Evolutionary conservation across 2,797 vertebrate species (phyloP).

Genomic region (Melanotaenia maccullochi): DNA sequence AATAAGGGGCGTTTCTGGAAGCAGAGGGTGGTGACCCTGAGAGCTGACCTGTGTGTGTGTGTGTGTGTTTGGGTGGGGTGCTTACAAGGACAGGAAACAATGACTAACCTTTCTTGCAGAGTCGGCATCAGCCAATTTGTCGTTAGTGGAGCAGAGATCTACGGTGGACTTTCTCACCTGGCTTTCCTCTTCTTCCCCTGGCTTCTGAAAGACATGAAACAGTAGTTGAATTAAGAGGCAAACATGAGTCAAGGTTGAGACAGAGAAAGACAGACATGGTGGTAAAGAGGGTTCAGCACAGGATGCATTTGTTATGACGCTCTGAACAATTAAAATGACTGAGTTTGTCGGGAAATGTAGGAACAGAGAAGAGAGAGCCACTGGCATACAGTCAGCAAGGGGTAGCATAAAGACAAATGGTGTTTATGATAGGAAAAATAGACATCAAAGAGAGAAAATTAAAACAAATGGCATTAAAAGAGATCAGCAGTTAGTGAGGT

Average conservation of each 20-base stretch:
- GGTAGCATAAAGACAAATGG: slow-evolving; percentile 38
- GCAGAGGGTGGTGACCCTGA: slow-evolving; percentile 56
- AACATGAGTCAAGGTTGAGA: slow-evolving; percentile 4
- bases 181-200: slow-evolving; percentile 67
- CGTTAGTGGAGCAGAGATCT: slow-evolving; percentile 64
- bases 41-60: slow-evolving; percentile 43
- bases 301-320: slow-evolving; percentile 11
- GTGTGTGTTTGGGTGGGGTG: slow-evolving; percentile 14
- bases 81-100: background rate
- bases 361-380: slow-evolving; percentile 20
- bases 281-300: background rate
- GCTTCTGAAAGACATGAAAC: slow-evolving; percentile 66
- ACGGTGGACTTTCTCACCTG: slow-evolving; percentile 66
- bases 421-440: slow-evolving; percentile 41
- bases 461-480: slow-evolving; percentile 55
- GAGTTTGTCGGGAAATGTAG: slow-evolving; percentile 16
- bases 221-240: slow-evolving; percentile 14
- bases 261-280: background rate
- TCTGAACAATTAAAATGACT: slow-evolving; percentile 40
- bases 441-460: slow-evolving; percentile 43
- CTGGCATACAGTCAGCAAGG: slow-evolving; percentile 12
- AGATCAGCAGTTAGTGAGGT: slow-evolving; percentile 23
- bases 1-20: slow-evolving; percentile 53
- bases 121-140: slow-evolving; percentile 69
- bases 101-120: slow-evolving; percentile 75